Base-by-base conservation (phyloP, 1,140 invertebrate genomes). In the Antheraea mylitta region DNA sequence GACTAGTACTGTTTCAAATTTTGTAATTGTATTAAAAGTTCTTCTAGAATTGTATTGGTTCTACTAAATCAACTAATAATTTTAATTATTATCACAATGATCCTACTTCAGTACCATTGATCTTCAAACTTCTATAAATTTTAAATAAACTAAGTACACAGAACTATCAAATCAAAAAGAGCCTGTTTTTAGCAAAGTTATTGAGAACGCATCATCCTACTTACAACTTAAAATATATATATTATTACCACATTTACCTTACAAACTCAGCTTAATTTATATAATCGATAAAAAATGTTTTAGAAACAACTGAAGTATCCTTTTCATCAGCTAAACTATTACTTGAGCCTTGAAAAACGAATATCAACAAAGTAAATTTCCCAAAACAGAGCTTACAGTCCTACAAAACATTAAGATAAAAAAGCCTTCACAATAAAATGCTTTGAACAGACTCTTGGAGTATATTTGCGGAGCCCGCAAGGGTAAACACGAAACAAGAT, bases 401-500 rank as follows among this genome's bases (percentile, higher is more conserved):
- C 19, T 36, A 18, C 61, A 53, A 48, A 65, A 13, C 65, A 66
- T 66, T 66, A 66, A 66, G 65, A 66, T 66, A 66, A 66, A 58
- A 60, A 66, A 66, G 11, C 3, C 22, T 13, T 66, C 65, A 67
- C 58, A 64, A 73, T 66, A 73, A 68, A 70, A 48, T 45, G 59
- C 61, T 63, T 22, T 65, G 48, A 65, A 65, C 64, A 59, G 65
- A 30, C 65, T 66, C 53, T 58, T 58, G 22, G 59, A 60, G 69
- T 64, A 30, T 74, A 74, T 74, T 74, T 74, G 64, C 69, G 53
- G 62, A 68, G 64, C 68, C 71, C 58, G 38, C 68, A 69, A 70
- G 73, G 71, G 66, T 64, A 70, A 70, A 79, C 69, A 79, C 77
- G 71, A 76, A 73, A 75, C 71, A 66, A 77, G 75, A 79, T 79